Percentiles rank a stretch among this genome's conserved stretches.
Conservation (phyloP, 2,888 invertebrate species). For the Mythimna vitellina region DNA sequence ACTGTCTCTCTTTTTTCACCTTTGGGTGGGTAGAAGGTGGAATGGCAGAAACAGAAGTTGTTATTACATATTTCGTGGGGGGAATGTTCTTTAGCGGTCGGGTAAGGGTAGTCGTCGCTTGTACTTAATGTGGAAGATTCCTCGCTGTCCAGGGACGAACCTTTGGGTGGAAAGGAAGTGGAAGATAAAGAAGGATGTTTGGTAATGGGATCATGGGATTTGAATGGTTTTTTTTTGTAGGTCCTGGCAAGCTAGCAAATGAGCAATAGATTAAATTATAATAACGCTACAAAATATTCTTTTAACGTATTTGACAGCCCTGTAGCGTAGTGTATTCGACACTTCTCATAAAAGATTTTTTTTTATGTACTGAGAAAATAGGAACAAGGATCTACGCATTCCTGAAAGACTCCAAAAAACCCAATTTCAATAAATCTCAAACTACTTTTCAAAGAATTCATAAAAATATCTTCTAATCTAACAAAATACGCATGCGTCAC, state of each 20-base stretch:
- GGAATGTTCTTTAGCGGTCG: background rate
- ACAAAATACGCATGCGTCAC: conserved; percentile 33
- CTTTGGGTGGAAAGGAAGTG: conserved; percentile 60
- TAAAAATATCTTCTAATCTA: conserved; percentile 14
- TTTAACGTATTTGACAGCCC: background rate
- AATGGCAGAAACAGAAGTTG: conserved; percentile 19
- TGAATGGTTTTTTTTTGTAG: background rate
- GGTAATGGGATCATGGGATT: conserved; percentile 4
- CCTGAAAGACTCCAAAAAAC: background rate
- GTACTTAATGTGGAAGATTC: conserved; percentile 59
- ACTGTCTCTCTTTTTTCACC: background rate
- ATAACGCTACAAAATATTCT: background rate
- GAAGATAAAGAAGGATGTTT: conserved; percentile 10
- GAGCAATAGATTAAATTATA: background rate
- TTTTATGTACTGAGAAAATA: background rate
- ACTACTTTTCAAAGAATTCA: conserved; percentile 7
- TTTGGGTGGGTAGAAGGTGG: conserved; percentile 12
- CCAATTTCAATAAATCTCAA: conserved; percentile 9
- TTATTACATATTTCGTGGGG: conserved; percentile 12
- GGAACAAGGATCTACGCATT: background rate
- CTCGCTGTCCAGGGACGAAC: conserved; percentile 65
- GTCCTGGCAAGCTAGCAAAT: background rate
- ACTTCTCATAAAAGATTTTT: too few relatives aligned
- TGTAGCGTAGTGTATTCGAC: background rate
- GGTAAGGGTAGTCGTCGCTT: conserved; percentile 49